phyloP scores from a whole-genome alignment of 2,888 invertebrate species.

The Aricia artaxerxes region DNA sequence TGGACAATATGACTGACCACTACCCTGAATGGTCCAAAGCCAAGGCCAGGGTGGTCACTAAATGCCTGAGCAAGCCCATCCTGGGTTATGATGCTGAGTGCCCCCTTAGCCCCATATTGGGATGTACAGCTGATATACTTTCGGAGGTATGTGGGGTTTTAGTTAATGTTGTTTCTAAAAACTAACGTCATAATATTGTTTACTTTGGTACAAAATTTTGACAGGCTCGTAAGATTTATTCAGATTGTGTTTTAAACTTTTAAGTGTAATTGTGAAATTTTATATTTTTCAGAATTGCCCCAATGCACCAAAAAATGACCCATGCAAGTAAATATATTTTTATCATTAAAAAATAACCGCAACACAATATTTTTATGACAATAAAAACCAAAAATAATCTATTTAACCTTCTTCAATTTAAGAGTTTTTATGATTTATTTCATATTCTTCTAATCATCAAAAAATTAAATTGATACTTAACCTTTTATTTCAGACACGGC shows the following conservation, averaged over 20 bases:
- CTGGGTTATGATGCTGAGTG: slow-evolving; percentile 55
- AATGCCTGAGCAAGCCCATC: slow-evolving; percentile 55
- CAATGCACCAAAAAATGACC: slow-evolving; percentile 52
- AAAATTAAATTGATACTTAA: no score
- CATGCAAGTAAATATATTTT: slow-evolving; percentile 58
- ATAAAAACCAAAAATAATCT: no score
- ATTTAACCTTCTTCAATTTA: no score
- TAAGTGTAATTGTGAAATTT: background rate
- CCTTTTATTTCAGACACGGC: slow-evolving; percentile 48
- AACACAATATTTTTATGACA: no score
- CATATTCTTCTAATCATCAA: no score
- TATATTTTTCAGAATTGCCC: slow-evolving; percentile 64
- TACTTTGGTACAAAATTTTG: no score
- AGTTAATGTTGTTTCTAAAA: no score
- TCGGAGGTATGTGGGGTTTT: slow-evolving; percentile 55
- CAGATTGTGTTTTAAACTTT: no score
- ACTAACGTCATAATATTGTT: no score
- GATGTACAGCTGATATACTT: slow-evolving; percentile 66
- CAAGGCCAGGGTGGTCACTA: slow-evolving; percentile 60
- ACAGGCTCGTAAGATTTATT: no score
- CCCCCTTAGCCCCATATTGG: slow-evolving; percentile 61
- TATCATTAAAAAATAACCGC: no score
- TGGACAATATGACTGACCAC: slow-evolving; percentile 57
- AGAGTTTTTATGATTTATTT: no score
- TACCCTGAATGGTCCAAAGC: slow-evolving; percentile 61